These are phyloP conservation scores for Spinus pinus DNA, from an alignment of 2,797 vertebrate species.

Conservation along the genomic window DNA sequence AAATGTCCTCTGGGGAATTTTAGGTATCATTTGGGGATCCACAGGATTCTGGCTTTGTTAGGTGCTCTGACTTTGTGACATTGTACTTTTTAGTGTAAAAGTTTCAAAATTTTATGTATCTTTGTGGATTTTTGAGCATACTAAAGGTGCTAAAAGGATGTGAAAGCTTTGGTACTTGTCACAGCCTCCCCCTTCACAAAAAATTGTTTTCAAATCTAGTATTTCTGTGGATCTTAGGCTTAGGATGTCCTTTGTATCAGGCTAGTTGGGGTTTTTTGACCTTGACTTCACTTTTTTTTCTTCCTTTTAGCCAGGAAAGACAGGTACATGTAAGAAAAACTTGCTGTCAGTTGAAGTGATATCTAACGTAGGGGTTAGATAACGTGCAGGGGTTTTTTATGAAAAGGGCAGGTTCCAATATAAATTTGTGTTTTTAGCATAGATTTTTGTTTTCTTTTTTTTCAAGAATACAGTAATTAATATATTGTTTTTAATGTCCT, in stretches of 20 bases:
- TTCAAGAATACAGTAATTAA: background rate
- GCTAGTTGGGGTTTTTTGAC: background rate
- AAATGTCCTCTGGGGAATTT: background rate
- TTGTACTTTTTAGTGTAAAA: background rate
- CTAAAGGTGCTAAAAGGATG: background rate
- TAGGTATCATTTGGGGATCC: background rate
- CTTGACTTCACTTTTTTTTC: background rate
- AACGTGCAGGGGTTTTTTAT: background rate
- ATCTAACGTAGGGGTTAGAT: too few species aligned
- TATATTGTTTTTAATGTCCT: background rate
- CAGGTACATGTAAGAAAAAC: background rate
- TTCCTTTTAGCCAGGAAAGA: background rate
- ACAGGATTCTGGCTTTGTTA: background rate
- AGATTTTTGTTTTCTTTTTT: background rate
- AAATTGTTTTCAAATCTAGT: background rate
- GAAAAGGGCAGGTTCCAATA: background rate
- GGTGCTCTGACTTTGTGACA: background rate
- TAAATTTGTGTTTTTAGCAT: background rate
- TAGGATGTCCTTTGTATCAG: background rate
- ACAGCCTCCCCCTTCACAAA: background rate
- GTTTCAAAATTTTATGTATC: background rate
- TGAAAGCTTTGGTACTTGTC: background rate
- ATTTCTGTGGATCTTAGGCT: background rate
- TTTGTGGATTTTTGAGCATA: background rate
- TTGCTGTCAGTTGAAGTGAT: background rate